A percentile compares a stretch with the other conserved stretches of the same genome.
Evolutionary conservation across 1,140 invertebrate species (phyloP).

Genomic region (Zaprionus ornatus): DNA sequence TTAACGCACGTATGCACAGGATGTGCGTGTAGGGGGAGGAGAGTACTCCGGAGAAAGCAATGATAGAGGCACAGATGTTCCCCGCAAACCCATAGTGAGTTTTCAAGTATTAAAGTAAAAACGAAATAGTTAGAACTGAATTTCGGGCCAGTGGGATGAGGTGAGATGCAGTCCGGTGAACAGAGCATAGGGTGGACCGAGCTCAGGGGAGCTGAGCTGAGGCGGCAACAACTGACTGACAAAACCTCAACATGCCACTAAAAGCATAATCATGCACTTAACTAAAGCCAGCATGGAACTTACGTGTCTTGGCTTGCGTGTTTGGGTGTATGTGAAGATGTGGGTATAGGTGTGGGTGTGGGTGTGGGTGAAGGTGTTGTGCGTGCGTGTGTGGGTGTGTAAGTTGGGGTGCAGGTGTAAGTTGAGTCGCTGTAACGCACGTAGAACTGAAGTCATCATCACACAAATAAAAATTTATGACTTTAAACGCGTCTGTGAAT

Average conservation of each 20-base stretch:
- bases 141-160: conserved; percentile 19
- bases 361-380: not conserved
- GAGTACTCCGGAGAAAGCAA: not conserved
- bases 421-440: conserved; percentile 62
- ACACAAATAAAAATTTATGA: conserved; percentile 80
- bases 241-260: conserved; percentile 81
- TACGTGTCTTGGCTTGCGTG: conserved; percentile 23
- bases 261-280: conserved; percentile 83
- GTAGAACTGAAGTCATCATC: conserved; percentile 81
- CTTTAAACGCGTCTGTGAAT: conserved; percentile 60
- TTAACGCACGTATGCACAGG: conserved; percentile 57
- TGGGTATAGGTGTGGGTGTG: not conserved
- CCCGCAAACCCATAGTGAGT: conserved; percentile 32
- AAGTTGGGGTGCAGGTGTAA: conserved; percentile 12
- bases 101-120: conserved; percentile 49
- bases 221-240: conserved; percentile 68
- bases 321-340: not conserved
- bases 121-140: conserved; percentile 30
- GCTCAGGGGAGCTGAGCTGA: not conserved
- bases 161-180: conserved; percentile 18
- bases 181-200: too few species aligned
- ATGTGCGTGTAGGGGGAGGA: not conserved
- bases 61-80: conserved; percentile 43
- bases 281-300: conserved; percentile 67
- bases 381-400: not conserved